Conservation (phyloP, 2,888 invertebrate species). For the Chloroclysta siterata region DNA sequence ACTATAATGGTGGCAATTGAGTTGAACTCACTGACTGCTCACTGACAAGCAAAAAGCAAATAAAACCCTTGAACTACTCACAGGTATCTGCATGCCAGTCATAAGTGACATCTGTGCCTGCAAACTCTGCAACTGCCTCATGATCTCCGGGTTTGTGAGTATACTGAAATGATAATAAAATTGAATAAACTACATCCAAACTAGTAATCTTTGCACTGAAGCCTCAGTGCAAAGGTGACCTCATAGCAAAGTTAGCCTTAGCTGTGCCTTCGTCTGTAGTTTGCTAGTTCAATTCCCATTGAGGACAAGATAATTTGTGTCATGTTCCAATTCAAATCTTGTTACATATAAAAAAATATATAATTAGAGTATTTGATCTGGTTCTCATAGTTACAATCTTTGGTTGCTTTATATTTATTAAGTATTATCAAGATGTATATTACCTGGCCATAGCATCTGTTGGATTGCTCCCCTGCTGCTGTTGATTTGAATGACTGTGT, state of each 20-base stretch:
- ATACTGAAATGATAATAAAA: constrained; percentile 81
- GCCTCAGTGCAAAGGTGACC: too few relatives aligned
- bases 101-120: constrained; percentile 86
- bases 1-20: too few relatives aligned
- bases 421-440: too few relatives aligned
- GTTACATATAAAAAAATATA: too few relatives aligned
- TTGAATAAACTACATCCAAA: not conserved
- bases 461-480: constrained; percentile 47
- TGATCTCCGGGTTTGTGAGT: constrained; percentile 93
- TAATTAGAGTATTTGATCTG: too few relatives aligned
- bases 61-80: constrained; percentile 51
- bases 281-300: too few relatives aligned
- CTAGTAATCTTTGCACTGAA: not conserved
- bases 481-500: constrained; percentile 30
- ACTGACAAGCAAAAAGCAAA: not conserved
- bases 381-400: too few relatives aligned
- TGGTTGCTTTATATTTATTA: too few relatives aligned
- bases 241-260: too few relatives aligned
- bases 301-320: too few relatives aligned
- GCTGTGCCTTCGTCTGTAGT: too few relatives aligned
- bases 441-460: constrained; percentile 76
- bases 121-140: constrained; percentile 94
- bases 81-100: constrained; percentile 79
- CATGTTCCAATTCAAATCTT: too few relatives aligned
- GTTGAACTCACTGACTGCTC: not conserved